Evolutionary conservation across 2,888 invertebrate species (phyloP).

Genomic region (Drosophila infuscata): DNA sequence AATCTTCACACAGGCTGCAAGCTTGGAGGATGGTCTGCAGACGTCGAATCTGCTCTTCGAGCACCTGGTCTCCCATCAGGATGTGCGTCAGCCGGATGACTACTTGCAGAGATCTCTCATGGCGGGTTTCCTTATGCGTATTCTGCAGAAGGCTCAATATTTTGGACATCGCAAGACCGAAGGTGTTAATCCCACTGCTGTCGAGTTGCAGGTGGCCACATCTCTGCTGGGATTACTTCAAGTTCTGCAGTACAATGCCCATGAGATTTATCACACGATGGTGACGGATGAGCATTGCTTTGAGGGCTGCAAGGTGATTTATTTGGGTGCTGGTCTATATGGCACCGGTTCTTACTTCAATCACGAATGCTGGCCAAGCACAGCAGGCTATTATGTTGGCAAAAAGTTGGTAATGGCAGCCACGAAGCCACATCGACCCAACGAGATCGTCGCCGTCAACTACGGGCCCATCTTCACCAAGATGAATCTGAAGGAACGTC

Average conservation of each 20-base stretch:
- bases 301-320: conserved; percentile 81
- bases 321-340: conserved; percentile 89
- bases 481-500: conserved; percentile 86
- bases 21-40: conserved; percentile 80
- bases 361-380: conserved; percentile 93
- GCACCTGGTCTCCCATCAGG: conserved; percentile 89
- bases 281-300: conserved; percentile 86
- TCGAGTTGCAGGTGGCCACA: conserved; percentile 88
- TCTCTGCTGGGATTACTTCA: conserved; percentile 90
- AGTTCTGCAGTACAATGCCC: conserved; percentile 93
- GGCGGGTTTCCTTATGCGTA: conserved; percentile 90
- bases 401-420: conserved; percentile 90
- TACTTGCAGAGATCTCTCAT: conserved; percentile 91
- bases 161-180: conserved; percentile 86
- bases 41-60: conserved; percentile 86
- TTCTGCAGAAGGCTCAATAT: conserved; percentile 89
- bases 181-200: conserved; percentile 85
- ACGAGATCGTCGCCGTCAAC: conserved; percentile 92
- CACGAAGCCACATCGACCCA: conserved; percentile 88
- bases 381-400: conserved; percentile 91
- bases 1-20: conserved; percentile 89
- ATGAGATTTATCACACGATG: conserved; percentile 91
- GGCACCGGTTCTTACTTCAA: conserved; percentile 92
- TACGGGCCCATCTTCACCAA: conserved; percentile 92
- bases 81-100: conserved; percentile 88